These are phyloP conservation scores for Ophion ellenae DNA, from an alignment of 2,888 invertebrate species.

Conservation along the genomic window DNA sequence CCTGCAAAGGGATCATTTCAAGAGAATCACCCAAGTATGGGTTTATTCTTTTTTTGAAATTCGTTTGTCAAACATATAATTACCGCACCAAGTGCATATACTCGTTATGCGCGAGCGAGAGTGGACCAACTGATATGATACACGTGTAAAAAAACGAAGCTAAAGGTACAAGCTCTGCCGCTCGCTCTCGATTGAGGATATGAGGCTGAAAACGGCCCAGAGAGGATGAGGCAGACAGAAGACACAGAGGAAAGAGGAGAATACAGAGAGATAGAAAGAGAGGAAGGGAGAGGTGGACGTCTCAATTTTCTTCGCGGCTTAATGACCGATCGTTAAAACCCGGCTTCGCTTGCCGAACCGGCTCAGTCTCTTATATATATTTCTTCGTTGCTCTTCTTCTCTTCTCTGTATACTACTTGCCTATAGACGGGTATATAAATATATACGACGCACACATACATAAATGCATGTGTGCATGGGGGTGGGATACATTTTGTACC, in stretches of 20 bases:
- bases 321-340: constrained; percentile 82
- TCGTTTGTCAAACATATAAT: constrained; percentile 54
- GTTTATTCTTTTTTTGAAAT: constrained; percentile 33
- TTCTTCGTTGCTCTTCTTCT: constrained; percentile 53
- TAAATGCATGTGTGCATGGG: constrained; percentile 35
- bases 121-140: constrained; percentile 75
- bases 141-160: constrained; percentile 68
- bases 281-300: constrained; percentile 75
- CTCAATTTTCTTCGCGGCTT: constrained; percentile 82
- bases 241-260: constrained; percentile 22
- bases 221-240: constrained; percentile 66
- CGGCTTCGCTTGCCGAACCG: constrained; percentile 77
- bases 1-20: too few species aligned
- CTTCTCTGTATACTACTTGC: constrained; percentile 38
- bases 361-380: constrained; percentile 67
- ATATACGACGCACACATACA: not conserved
- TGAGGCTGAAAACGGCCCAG: constrained; percentile 67
- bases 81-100: constrained; percentile 50
- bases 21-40: not conserved
- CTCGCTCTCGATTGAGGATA: constrained; percentile 74
- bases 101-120: constrained; percentile 44
- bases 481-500: too few species aligned
- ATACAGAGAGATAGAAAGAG: constrained; percentile 33
- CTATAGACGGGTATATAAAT: constrained; percentile 20
- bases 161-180: too few species aligned